phyloP scores from a whole-genome alignment of 2,888 invertebrate genomes.

The Phyllotreta cruciferae region DNA sequence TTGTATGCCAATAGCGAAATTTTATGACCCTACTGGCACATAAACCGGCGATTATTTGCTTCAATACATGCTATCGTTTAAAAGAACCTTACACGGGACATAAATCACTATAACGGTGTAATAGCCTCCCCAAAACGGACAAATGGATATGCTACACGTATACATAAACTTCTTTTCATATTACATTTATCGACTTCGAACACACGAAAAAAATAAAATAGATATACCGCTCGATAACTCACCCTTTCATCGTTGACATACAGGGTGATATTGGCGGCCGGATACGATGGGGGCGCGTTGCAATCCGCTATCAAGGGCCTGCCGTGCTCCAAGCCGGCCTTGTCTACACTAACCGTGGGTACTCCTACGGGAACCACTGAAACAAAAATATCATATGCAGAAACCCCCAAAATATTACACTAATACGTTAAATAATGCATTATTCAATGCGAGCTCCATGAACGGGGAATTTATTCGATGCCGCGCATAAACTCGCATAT shows the following conservation, averaged over 20 bases:
- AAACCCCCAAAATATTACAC: neutral
- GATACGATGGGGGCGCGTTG: conserved; percentile 67
- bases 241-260: conserved; percentile 70
- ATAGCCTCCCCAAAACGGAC: neutral
- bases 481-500: no score
- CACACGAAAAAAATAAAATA: neutral
- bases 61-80: conserved; percentile 2
- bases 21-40: neutral
- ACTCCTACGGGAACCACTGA: conserved; percentile 67
- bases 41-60: neutral
- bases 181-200: neutral
- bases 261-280: conserved; percentile 70
- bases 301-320: conserved; percentile 69
- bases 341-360: conserved; percentile 67
- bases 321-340: conserved; percentile 65
- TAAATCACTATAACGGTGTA: conserved; percentile 9
- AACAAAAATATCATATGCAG: conserved; percentile 34
- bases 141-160: neutral
- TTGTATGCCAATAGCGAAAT: neutral
- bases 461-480: no score
- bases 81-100: conserved; percentile 11
- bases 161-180: conserved; percentile 1
- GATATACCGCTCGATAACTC: conserved; percentile 35
- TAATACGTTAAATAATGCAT: no score
- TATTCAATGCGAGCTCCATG: no score